Evolutionary conservation across 2,797 vertebrate genomes (phyloP).

Genomic region (Hemitrygon akajei): DNA sequence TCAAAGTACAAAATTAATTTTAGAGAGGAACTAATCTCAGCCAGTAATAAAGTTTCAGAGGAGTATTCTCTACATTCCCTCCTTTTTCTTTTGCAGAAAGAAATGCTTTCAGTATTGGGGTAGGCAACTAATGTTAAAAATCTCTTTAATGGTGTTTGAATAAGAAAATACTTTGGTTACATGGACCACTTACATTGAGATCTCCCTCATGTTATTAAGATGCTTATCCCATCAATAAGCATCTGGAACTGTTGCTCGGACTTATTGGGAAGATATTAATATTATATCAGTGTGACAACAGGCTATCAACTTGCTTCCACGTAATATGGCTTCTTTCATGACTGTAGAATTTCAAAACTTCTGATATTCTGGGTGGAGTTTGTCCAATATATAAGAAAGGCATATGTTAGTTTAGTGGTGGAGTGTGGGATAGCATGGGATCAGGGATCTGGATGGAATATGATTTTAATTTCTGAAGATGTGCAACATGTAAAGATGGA

Average conservation of each 20-base stretch:
- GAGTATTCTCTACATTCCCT: neutral
- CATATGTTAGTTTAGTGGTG: neutral
- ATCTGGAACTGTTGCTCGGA: neutral
- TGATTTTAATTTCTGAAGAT: neutral
- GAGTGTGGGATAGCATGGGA: too few species aligned
- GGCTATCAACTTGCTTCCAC: conserved; percentile 2
- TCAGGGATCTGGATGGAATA: too few species aligned
- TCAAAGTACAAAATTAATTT: neutral
- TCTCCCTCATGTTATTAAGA: conserved; percentile 10
- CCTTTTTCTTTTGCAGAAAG: neutral
- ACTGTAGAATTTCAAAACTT: too few species aligned
- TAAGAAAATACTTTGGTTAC: too few species aligned
- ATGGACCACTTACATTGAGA: conserved; percentile 1
- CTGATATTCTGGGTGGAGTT: neutral
- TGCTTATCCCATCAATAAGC: neutral
- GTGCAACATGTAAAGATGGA: neutral
- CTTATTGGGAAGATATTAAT: neutral
- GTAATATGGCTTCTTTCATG: neutral
- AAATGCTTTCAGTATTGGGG: neutral
- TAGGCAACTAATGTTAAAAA: neutral
- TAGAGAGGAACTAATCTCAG: neutral
- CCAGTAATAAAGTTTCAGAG: neutral
- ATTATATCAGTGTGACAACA: conserved; percentile 13
- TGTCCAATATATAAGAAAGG: neutral
- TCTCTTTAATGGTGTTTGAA: neutral